Evolutionary conservation across 2,888 invertebrate species (phyloP).

Genomic region (Plebejus melissa): DNA sequence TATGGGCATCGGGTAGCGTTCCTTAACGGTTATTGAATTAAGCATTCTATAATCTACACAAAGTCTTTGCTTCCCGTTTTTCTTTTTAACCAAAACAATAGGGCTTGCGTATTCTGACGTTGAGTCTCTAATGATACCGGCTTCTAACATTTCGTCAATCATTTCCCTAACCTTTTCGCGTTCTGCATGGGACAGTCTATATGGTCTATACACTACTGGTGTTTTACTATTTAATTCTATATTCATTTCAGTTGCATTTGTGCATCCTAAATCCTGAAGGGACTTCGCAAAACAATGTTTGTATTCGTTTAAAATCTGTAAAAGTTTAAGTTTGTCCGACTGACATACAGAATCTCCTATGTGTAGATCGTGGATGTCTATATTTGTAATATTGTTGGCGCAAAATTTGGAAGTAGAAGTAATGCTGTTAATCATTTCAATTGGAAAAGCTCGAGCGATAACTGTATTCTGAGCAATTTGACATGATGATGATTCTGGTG

Average conservation of each 20-base stretch:
- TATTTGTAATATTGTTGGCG: neutral
- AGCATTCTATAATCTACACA: slow-evolving; percentile 33
- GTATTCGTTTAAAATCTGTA: slow-evolving; percentile 31
- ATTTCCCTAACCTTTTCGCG: slow-evolving; percentile 37
- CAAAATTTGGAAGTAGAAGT: neutral
- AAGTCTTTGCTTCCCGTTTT: slow-evolving; percentile 23
- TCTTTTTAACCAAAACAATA: slow-evolving; percentile 35
- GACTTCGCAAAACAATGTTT: slow-evolving; percentile 37
- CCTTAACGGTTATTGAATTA: no score
- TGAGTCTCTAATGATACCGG: slow-evolving; percentile 37
- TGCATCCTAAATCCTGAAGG: slow-evolving; percentile 36
- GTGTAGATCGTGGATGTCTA: neutral
- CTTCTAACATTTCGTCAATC: slow-evolving; percentile 38
- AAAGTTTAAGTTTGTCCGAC: slow-evolving; percentile 25
- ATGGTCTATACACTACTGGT: slow-evolving; percentile 39
- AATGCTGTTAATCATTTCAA: neutral
- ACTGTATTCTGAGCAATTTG: neutral
- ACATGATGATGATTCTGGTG: neutral
- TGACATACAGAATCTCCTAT: slow-evolving; percentile 30
- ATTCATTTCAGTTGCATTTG: slow-evolving; percentile 35
- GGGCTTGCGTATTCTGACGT: slow-evolving; percentile 39
- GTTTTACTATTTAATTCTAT: slow-evolving; percentile 35
- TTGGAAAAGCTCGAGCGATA: neutral
- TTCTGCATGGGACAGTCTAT: slow-evolving; percentile 36
- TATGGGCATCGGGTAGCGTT: no score